Percentiles rank a stretch among this genome's conserved stretches.
Conservation (phyloP, 2,113 vertebrate genomes). For the Ranitomeya imitator region DNA sequence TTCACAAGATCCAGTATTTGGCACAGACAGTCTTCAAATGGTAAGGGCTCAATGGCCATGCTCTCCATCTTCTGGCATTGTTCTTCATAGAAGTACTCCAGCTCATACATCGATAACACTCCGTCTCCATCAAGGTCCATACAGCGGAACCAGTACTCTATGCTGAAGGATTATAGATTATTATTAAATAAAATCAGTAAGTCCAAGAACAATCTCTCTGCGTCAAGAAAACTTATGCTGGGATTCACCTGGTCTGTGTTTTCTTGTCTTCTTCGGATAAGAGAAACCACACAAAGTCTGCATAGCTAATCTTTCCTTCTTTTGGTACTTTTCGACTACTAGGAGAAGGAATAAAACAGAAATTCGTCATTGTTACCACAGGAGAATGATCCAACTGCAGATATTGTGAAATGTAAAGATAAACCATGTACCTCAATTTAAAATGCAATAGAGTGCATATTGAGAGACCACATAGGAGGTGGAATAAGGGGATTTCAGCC, state of each 20-base stretch:
- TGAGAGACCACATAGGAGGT: too few species aligned
- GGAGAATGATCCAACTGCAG: not conserved
- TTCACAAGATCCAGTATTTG: slow-evolving; percentile 95
- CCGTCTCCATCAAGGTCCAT: slow-evolving; percentile 97
- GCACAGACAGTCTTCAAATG: slow-evolving; percentile 93
- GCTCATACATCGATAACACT: slow-evolving; percentile 89
- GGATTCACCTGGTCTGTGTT: slow-evolving; percentile 84
- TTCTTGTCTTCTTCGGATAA: slow-evolving; percentile 97
- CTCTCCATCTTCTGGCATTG: slow-evolving; percentile 88
- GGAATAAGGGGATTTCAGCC: too few species aligned
- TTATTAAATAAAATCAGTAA: not conserved
- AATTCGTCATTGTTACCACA: not conserved
- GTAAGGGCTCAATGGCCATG: slow-evolving; percentile 89
- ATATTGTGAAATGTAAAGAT: not conserved
- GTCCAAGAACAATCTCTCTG: not conserved
- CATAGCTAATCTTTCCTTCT: slow-evolving; percentile 84
- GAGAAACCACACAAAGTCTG: slow-evolving; percentile 96
- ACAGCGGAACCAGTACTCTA: slow-evolving; percentile 98
- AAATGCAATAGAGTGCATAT: too few species aligned
- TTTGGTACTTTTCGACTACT: slow-evolving; percentile 81
- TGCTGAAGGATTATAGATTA: slow-evolving; percentile 71
- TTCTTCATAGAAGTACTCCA: slow-evolving; percentile 94
- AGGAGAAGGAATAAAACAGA: slow-evolving; percentile 16
- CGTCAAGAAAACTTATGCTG: not conserved
- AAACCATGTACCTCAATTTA: too few species aligned